Evolutionary conservation across 1,140 invertebrate species (phyloP), one percentile per base, ranked within the genome.

Genomic region (Charaxes varanes): DNA sequence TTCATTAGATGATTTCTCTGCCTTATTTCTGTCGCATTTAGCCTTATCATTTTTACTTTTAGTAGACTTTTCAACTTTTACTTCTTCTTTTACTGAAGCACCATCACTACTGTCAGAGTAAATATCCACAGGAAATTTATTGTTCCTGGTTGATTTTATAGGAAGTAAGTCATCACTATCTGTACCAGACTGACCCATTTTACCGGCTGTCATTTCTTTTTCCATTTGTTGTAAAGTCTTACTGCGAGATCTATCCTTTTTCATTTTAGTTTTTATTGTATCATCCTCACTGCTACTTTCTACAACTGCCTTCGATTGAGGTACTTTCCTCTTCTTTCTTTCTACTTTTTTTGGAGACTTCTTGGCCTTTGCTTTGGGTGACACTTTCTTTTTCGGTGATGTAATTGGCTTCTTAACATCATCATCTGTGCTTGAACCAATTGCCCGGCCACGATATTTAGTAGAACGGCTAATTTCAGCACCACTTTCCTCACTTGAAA

Each of bases 151-250:
- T 45, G 71, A 67, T 82, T 54, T 86, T 43, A 83, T 86, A 26
- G 89, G 87, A 74, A 93, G 86, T 13, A 93, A 68, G 41, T 93
- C 92, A 73, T 93, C 92, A 65, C 91, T 93, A 54, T 94, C 92
- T 47, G 89, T 90, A 24, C 87, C 90, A 0, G 89, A 88, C 30
- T 67, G 62, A 18, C 78, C 72, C n/a, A 49, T 44, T 40, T 67
- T 74, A 2, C 84, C 84, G 40, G 85, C 67, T 43, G 85, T 82
- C 74, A 88, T 84, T 77, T 93, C 91, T 64, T 88, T 89, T 61
- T 92, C 90, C 87, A 93, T 91, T 62, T 91, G 89, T 37, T 87
- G 86, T 6, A 90, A 71, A 13, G 87, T 89, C 37, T 82, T 88
- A 57, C 86, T 89, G 64, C 64, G 82, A 54, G 81, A 83, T 37